Base-by-base conservation (phyloP, 1,140 invertebrate species). In the Heliconius congener region DNA sequence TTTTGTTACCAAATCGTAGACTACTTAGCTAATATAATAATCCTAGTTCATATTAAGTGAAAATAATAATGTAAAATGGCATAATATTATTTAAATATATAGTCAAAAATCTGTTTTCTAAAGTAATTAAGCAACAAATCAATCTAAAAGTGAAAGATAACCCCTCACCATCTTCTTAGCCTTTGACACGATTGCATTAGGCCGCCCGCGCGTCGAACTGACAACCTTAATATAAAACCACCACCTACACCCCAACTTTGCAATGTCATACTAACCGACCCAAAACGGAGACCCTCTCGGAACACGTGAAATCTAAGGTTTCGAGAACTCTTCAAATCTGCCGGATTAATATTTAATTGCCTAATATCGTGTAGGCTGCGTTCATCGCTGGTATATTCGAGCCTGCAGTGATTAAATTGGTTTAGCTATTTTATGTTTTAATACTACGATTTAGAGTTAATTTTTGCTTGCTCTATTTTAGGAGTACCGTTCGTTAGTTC, bases 341-440 rank as follows among this genome's bases (percentile, higher is more conserved):
- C 57, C 80, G 83, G 79, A 73, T 90, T 81, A 82, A 72, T 23
- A 83, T 87, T 84, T 87, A 89, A 87, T 93, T 93, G 90, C 90
- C 84, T 87, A 91, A 93, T 85, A 90, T 46, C 86, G 88, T 87
- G 91, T 92, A 89, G 88, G 90, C 85, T 87, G 88, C 77, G 73
- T 77, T 85, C 78, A 79, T 80, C 81, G 19, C 60, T 30, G 82
- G 81, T 84, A 80, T 83, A 89, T 87, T 85, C 81, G 87, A 85
- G 74, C 60, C 71, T 87, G 81, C 70, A 71, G 11, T 19, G 37
- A 74, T 66, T 39, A 27, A 52, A 71, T 8, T n/a, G 27, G 23
- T 66, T 66, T 11, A n/a, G 60, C 11, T 30, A 30, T 27, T 13
- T 16, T 66, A 11, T 30, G 13, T 16, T n/a, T 30, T 66, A 66